Conservation (phyloP, 2,113 vertebrate genomes). For the Chaetodon trifascialis region DNA sequence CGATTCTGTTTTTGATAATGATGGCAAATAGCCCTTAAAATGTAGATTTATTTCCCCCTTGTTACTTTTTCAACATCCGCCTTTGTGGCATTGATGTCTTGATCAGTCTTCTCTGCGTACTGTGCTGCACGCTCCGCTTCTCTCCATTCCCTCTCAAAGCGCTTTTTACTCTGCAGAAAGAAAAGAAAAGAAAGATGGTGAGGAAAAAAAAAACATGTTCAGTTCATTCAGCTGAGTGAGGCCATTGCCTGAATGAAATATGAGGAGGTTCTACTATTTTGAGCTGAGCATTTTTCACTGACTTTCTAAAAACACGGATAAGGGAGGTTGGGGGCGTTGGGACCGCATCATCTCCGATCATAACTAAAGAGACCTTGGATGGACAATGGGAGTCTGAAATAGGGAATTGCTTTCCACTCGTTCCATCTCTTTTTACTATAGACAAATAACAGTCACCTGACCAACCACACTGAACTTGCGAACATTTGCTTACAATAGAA, state of each 20-base stretch:
- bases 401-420: slow-evolving; percentile 17
- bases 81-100: slow-evolving; percentile 93
- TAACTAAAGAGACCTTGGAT: slow-evolving; percentile 3
- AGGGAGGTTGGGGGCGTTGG: neutral
- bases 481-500: neutral
- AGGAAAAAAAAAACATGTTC: slow-evolving; percentile 2
- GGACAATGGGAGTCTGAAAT: slow-evolving; percentile 29
- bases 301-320: slow-evolving; percentile 7
- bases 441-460: slow-evolving; percentile 46
- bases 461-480: slow-evolving; percentile 11
- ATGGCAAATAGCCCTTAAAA: neutral
- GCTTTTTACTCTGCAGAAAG: slow-evolving; percentile 88
- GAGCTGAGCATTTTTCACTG: slow-evolving; percentile 20
- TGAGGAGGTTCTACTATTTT: slow-evolving; percentile 33
- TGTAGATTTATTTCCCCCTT: neutral
- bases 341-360: slow-evolving; percentile 12
- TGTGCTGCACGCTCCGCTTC: slow-evolving; percentile 90
- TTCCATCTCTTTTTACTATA: slow-evolving; percentile 53
- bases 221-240: neutral
- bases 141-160: slow-evolving; percentile 92
- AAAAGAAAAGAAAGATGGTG: slow-evolving; percentile 20
- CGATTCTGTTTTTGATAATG: neutral
- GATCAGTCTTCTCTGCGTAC: slow-evolving; percentile 88
- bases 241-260: slow-evolving; percentile 35
- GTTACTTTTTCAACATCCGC: slow-evolving; percentile 92